Evolutionary conservation across 1,140 invertebrate genomes (phyloP), one percentile per base, ranked within the genome.

Genomic region (Vanessa tameamea): DNA sequence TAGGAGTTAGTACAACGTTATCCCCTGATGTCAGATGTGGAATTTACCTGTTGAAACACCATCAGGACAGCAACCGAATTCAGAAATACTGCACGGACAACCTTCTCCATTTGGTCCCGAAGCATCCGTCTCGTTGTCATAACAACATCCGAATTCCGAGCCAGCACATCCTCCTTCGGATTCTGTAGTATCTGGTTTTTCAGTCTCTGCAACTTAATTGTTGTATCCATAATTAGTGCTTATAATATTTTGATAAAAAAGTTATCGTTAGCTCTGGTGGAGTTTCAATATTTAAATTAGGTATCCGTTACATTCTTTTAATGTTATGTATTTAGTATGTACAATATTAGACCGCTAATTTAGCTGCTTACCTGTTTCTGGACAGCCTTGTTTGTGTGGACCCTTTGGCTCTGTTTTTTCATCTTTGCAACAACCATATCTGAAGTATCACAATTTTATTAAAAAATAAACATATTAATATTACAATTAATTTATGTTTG

Each of bases 1-100:
- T 43, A 43, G 37, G 37, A 11, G 7, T 43, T 43, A 43, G 1
- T 43, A 43, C 26, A 43, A 43, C 0, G 8, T 9, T 8, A 43
- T 43, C 37, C 8, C 6, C 37, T 43, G 9, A 11, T 43, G 7
- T 43, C 37, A 43, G 37, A 43, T 43, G 9, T 43, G 9, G 7
- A 43, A 72, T 92, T 94, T 86, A 95, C 94, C 97, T 50, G 97
- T 94, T 0, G 97, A 97, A 57, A 95, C 87, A 11, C 95, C 95
- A 89, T 99, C 98, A 61, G 95, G 94, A 89, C 99, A 99, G 88
- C 98, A 99, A 48, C 98, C 98, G 85, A 95, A 97, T 47, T 95
- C 93, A 65, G 95, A 95, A 47, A 94, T 94, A 3, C 94, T 93
- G 89, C 98, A 99, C 26, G 95, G 87, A 86, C 98, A 99, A 13